phyloP scores from a whole-genome alignment of 2,888 invertebrate species.

The Geotrupes spiniger region DNA sequence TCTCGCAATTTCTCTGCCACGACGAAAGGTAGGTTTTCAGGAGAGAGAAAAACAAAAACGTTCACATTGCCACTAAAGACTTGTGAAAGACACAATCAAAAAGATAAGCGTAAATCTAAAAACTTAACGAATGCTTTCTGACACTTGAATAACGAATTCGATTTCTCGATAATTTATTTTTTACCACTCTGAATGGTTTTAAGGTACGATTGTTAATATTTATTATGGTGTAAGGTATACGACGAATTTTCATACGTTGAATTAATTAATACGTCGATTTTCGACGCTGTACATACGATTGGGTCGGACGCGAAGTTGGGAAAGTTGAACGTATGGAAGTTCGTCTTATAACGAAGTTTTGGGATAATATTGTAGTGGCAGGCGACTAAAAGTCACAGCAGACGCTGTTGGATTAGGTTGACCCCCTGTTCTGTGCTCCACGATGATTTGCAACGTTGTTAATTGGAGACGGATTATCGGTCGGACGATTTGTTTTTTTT shows the following conservation, averaged over 20 bases:
- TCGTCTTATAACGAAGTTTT: constrained; percentile 24
- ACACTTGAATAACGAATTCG: not conserved
- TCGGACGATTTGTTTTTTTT: too few species aligned
- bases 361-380: constrained; percentile 32
- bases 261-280: constrained; percentile 11
- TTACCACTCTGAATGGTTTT: constrained; percentile 13
- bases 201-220: constrained; percentile 28
- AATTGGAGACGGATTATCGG: too few species aligned
- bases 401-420: constrained; percentile 34
- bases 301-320: too few species aligned
- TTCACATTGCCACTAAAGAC: constrained; percentile 3
- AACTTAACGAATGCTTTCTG: constrained; percentile 6
- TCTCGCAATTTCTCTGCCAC: constrained; percentile 5
- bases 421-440: constrained; percentile 31
- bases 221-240: constrained; percentile 30
- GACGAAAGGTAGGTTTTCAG: constrained; percentile 27
- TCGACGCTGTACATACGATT: too few species aligned
- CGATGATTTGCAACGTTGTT: constrained; percentile 7
- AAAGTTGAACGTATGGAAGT: constrained; percentile 28
- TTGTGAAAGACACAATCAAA: constrained; percentile 7
- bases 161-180: constrained; percentile 17
- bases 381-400: constrained; percentile 36
- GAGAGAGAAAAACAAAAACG: constrained; percentile 11
- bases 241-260: constrained; percentile 28
- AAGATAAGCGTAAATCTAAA: too few species aligned